Evolutionary conservation across 2,113 vertebrate species (phyloP), one percentile per base, ranked within the genome.

Genomic region (Oceanites oceanicus): DNA sequence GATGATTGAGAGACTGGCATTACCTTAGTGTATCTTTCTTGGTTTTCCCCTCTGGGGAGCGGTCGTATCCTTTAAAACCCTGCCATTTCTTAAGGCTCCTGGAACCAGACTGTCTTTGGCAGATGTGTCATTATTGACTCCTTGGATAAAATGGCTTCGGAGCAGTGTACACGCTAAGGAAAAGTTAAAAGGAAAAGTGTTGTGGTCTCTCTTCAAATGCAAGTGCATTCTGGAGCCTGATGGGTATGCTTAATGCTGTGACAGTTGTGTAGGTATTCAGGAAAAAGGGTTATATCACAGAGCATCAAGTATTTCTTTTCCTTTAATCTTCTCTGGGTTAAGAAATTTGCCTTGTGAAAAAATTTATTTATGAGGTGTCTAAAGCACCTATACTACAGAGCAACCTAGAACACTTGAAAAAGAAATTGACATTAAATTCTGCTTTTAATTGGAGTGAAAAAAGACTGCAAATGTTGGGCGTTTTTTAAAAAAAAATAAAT

Each of bases 111-210:
- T n/a, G 36, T 18, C 36, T 59, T 74, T 80, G 23, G 75, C 15
- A 1, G 12, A 6, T 34, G 40, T 63, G 52, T 72, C 13, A 8
- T 62, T 72, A 7, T 16, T 45, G 44, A 77, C 15, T 86, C 4
- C 13, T 12, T 72, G n/a, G 18, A 70, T 84, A 34, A 72, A 68
- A 27, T 68, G 13, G 7, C 65, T 73, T 65, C 10, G 74, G 40
- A 85, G 34, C 55, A 70, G 11, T 15, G 17, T 42, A 29, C 9
- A 3, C 0, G 0, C 70, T 77, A 70, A 72, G 29, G 26, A 32
- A 50, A 38, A 67, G 29, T 53, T 61, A 20, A 44, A 55, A 72
- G 30, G 7, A 76, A 34, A 73, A 65, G 29, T 73, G 7, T 12
- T 77, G 34, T 44, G 21, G 1, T 49, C 21, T 63, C 23, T 78